Evolutionary conservation across 2,113 vertebrate genomes (phyloP), one percentile per base, ranked within the genome.

Genomic region (Seriola aureovittata): DNA sequence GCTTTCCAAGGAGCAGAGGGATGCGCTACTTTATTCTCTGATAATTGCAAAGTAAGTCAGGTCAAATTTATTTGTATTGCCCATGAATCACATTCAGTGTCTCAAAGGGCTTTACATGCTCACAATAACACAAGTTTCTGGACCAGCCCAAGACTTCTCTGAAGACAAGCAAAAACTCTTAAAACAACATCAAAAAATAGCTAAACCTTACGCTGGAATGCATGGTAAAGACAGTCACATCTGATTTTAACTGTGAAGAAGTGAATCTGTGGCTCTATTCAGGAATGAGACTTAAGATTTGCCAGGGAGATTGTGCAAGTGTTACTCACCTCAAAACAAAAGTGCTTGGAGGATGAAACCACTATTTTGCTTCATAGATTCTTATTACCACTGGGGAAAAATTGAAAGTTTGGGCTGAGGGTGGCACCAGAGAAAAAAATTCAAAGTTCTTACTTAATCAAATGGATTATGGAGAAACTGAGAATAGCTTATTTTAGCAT

Each of bases 1-100:
- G 21, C 52, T 65, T 54, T 59, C 55, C 42, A 74, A 52, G 60
- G 71, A 46, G 71, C 57, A 66, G 38, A 60, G 25, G n/a, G 38
- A 76, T 36, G 32, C 63, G 64, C 34, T 65, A 48, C 64, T 78
- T 73, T 71, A 72, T 78, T 82, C 19, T 82, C 16, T 65, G 40
- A 82, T 87, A 63, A 83, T 65, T 52, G 57, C 63, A 84, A 68
- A 73, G 52, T 69, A 65, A 80, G 60, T 75, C 85, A 77, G 34
- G 70, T 81, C 80, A 75, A 48, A 66, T 80, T 71, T 86, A 67
- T 63, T 77, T 80, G 60, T 76, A 32, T 62, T 48, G 36, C 44
- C 17, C 44, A 82, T 88, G 71, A 86, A 80, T 88, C 78, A 82
- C 23, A 71, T 52, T 72, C 36, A 62, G 0, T 44, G 29, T 71